Evolutionary conservation across 2,888 invertebrate species (phyloP).

Genomic region (Drosophila borealis): DNA sequence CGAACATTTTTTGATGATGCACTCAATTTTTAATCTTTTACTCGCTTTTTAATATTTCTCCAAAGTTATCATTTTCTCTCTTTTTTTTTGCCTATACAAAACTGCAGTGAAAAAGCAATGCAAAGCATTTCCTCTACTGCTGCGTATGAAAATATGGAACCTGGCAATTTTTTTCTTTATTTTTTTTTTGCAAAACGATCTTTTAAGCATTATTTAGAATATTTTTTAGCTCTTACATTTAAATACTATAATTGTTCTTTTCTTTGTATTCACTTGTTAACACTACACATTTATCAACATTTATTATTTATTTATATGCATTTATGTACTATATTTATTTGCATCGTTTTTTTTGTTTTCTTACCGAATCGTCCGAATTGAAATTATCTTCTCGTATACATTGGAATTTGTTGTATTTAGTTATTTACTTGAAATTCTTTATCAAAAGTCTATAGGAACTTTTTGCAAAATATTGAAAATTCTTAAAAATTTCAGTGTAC

Average conservation of each 20-base stretch:
- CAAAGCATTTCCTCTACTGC: conserved; percentile 49
- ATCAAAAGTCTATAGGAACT: conserved; percentile 64
- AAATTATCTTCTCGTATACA: conserved; percentile 64
- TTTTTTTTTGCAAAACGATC: conserved; percentile 32
- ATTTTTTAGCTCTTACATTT: conserved; percentile 55
- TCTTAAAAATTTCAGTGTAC: conserved; percentile 24
- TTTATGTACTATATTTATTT: conserved; percentile 41
- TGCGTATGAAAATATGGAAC: conserved; percentile 60
- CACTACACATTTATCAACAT: conserved; percentile 81
- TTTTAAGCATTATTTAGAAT: conserved; percentile 58
- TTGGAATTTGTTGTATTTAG: conserved; percentile 39
- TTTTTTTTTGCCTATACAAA: conserved; percentile 45
- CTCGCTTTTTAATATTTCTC: conserved; percentile 47
- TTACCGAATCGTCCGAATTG: conserved; percentile 20
- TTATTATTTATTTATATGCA: conserved; percentile 59
- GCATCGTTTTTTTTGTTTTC: conserved; percentile 21
- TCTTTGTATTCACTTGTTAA: conserved; percentile 55
- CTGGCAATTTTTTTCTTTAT: conserved; percentile 18
- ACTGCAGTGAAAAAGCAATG: conserved; percentile 39
- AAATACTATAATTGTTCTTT: conserved; percentile 39
- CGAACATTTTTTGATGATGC: neutral
- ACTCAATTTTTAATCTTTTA: conserved; percentile 16
- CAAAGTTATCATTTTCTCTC: conserved; percentile 22
- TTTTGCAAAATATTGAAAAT: conserved; percentile 42
- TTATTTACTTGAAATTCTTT: conserved; percentile 39